phyloP scores from a whole-genome alignment of 2,113 vertebrate genomes.

The Tiliqua scincoides region DNA sequence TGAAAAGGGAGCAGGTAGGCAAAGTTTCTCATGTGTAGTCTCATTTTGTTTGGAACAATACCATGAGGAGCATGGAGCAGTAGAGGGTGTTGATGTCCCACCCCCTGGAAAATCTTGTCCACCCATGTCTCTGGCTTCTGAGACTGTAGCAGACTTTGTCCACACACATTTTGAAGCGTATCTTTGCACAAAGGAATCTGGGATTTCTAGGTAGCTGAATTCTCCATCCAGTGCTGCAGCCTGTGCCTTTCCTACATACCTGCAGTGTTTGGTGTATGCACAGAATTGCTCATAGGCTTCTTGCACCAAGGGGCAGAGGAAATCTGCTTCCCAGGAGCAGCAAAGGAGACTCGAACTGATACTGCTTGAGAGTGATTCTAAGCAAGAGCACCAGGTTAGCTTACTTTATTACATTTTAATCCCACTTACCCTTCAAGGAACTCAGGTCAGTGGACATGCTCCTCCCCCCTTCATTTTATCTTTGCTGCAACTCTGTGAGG shows the following conservation, averaged over 20 bases:
- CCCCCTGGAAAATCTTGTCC: background rate
- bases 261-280: no score
- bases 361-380: background rate
- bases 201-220: background rate
- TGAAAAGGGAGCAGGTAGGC: background rate
- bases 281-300: background rate
- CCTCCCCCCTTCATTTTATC: no score
- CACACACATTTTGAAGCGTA: background rate
- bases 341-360: background rate
- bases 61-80: background rate
- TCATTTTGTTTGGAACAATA: background rate
- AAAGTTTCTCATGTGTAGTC: background rate
- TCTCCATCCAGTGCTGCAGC: background rate
- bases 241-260: background rate
- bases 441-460: no score
- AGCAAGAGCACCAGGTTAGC: no score
- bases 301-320: background rate
- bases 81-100: background rate
- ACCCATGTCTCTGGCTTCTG: background rate
- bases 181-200: background rate
- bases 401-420: no score
- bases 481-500: no score
- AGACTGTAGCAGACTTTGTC: background rate
- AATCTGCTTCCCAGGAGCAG: background rate
- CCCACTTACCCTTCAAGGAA: no score